These are phyloP conservation scores for Osmerus eperlanus DNA, from an alignment of 2,113 vertebrate genomes.

Conservation along the genomic window DNA sequence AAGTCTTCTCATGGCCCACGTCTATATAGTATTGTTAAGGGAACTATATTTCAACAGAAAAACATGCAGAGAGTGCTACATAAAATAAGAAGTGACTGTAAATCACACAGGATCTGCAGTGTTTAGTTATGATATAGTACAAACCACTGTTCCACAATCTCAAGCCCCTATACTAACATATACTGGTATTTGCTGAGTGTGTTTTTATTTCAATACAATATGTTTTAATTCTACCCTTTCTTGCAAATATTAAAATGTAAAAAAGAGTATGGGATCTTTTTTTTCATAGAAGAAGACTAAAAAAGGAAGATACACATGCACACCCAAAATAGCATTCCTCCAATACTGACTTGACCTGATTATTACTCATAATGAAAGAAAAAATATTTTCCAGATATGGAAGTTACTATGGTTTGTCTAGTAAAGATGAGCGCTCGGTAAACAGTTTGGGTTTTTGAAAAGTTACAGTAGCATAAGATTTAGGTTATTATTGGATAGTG, in stretches of 20 bases:
- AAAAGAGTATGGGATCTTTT: neutral
- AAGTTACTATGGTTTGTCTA: no score
- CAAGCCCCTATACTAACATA: slow-evolving; percentile 24
- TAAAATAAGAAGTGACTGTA: slow-evolving; percentile 61
- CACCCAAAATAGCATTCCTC: no score
- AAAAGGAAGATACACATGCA: no score
- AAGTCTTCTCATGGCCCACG: slow-evolving; percentile 51
- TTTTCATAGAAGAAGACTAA: no score
- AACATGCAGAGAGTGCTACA: slow-evolving; percentile 38
- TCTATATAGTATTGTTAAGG: slow-evolving; percentile 52
- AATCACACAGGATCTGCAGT: slow-evolving; percentile 54
- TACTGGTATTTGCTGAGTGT: slow-evolving; percentile 39
- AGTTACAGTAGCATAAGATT: neutral
- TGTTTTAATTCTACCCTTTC: no score
- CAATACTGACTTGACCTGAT: no score
- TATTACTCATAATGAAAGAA: no score
- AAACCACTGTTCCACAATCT: slow-evolving; percentile 4
- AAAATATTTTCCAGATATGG: no score
- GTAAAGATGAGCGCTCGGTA: no score
- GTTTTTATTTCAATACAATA: slow-evolving; percentile 30
- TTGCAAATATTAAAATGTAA: neutral
- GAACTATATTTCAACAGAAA: slow-evolving; percentile 52
- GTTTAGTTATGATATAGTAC: slow-evolving; percentile 33
- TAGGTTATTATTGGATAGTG: no score
- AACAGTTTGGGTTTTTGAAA: no score